These are phyloP conservation scores for Urophycis tenuis DNA, from an alignment of 2,797 vertebrate species.

Conservation along the genomic window DNA sequence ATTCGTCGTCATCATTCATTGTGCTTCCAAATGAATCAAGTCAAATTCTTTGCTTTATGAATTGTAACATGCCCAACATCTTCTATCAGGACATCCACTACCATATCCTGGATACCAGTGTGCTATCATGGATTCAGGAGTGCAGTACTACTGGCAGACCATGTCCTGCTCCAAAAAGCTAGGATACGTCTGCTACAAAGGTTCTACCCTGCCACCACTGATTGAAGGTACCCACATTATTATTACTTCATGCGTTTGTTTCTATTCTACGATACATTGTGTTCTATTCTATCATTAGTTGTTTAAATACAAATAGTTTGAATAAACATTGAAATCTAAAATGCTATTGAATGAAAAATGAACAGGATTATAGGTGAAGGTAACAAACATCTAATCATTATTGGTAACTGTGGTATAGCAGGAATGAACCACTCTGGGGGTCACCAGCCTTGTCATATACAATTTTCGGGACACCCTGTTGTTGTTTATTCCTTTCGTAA, in stretches of 20 bases:
- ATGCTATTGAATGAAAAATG: neutral
- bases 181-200: conserved; percentile 87
- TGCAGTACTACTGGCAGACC: conserved; percentile 79
- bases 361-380: neutral
- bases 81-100: conserved; percentile 76
- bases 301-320: too few relatives aligned
- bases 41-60: neutral
- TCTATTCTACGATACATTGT: neutral
- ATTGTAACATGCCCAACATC: neutral
- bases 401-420: too few relatives aligned
- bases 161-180: conserved; percentile 72
- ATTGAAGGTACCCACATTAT: conserved; percentile 65
- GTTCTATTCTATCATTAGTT: too few relatives aligned
- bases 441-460: too few relatives aligned
- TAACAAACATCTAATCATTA: neutral
- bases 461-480: too few relatives aligned
- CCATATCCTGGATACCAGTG: conserved; percentile 80
- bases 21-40: neutral
- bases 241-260: conserved; percentile 11
- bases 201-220: conserved; percentile 61
- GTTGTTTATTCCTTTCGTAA: too few relatives aligned
- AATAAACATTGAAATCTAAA: neutral
- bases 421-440: too few relatives aligned
- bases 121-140: conserved; percentile 70
- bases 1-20: neutral